phyloP scores from a whole-genome alignment of 2,888 invertebrate genomes.

The Aphidoletes aphidimyza region DNA sequence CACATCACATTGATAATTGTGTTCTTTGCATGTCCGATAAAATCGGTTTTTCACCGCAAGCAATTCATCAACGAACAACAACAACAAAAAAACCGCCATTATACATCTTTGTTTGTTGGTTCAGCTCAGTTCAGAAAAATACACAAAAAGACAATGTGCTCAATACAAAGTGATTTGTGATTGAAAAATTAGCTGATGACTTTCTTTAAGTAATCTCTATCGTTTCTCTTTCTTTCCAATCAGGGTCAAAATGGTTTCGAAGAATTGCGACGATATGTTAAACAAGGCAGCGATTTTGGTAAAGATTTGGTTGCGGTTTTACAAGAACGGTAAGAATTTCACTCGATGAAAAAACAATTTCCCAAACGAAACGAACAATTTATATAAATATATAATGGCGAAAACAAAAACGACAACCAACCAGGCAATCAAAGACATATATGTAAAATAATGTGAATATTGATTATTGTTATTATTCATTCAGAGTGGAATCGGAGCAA shows the following conservation, averaged over 20 bases:
- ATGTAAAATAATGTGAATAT: neutral
- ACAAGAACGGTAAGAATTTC: conserved; percentile 82
- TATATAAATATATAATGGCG: neutral
- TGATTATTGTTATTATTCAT: conserved; percentile 57
- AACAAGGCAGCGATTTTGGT: conserved; percentile 94
- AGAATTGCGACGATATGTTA: conserved; percentile 89
- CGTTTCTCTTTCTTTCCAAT: neutral
- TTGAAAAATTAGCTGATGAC: conserved; percentile 10
- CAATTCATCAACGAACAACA: neutral
- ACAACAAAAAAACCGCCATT: neutral
- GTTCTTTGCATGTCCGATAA: neutral
- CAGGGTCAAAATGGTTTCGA: conserved; percentile 95
- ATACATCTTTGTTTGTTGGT: no score
- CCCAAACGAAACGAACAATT: neutral
- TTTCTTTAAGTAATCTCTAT: neutral
- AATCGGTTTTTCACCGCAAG: conserved; percentile 8
- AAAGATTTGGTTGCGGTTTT: conserved; percentile 89
- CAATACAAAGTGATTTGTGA: neutral
- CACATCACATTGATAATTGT: neutral
- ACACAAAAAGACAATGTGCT: conserved; percentile 28
- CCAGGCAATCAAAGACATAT: neutral
- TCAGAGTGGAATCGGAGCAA: conserved; percentile 89
- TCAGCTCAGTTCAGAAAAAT: no score
- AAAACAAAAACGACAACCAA: neutral
- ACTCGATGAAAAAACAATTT: neutral